Evolutionary conservation across 1,140 invertebrate genomes (phyloP), one percentile per base, ranked within the genome.

Genomic region (Spodoptera frugiperda): DNA sequence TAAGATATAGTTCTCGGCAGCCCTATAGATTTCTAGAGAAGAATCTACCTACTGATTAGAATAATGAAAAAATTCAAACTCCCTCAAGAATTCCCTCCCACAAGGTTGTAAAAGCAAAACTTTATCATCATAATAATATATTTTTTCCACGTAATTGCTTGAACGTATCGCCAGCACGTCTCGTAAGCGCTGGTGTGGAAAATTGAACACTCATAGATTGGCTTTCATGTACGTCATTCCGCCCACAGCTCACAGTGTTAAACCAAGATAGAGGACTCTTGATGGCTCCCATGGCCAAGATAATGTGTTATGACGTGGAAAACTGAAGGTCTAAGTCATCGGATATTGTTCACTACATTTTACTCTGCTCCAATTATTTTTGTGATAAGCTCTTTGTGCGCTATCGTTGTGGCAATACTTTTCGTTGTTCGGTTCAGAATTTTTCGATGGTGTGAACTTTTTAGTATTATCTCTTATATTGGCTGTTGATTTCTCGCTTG

Each of bases 181-280:
- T 63, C 9, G 25, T 33, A 8, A 21, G 57, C 72, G 57, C 39
- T 65, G n/a, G 63, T 75, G 72, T 75, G 72, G 57, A 74, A 75
- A 75, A 75, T 75, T 65, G 48, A 75, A 53, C 17, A 65, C 12
- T 30, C 68, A 44, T 14, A 54, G 15, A 67, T 46, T 53, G 39
- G 25, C 59, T 75, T 65, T 33, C 44, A 75, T 39, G n/a, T 63
- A 53, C 72, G 72, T 75, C 59, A 75, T n/a, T 21, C 9, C 44
- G 17, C 59, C 59, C 46, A 65, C 68, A 12, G 17, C 59, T 48
- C 46, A 65, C 68, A 12, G 5, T 17, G 14, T 67, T 9, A 44
- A 39, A 10, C 30, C 48, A 30, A 15, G 19, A 53, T 15, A 68
- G 48, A 19, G 46, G 21, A 65, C 61, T 67, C 21, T 46, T 65